These are phyloP conservation scores for Camptogramma bilineatum DNA, from an alignment of 2,888 invertebrate genomes.

Conservation along the genomic window DNA sequence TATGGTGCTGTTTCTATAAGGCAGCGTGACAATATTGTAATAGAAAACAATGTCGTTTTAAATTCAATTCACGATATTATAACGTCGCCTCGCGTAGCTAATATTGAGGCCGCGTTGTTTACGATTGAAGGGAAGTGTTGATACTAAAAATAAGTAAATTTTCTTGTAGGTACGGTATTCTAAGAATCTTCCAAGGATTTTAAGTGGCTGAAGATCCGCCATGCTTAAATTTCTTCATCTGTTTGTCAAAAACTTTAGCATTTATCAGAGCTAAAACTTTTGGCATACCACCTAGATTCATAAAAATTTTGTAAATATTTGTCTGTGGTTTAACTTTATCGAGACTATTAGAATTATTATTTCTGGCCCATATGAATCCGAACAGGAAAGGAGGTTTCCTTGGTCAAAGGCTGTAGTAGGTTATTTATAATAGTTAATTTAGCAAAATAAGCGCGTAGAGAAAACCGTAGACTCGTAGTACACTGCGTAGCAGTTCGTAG, in stretches of 20 bases:
- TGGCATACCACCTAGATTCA: no score
- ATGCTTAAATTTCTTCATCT: no score
- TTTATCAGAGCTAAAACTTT: no score
- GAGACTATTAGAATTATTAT: no score
- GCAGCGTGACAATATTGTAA: slow-evolving; percentile 35
- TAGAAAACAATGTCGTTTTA: slow-evolving; percentile 33
- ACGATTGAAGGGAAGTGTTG: background rate
- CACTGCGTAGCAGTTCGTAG: background rate
- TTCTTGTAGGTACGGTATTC: background rate
- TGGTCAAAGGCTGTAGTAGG: background rate
- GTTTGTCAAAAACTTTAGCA: no score
- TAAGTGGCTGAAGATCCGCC: background rate
- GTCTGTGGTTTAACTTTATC: no score
- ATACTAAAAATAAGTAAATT: background rate
- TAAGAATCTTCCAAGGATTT: background rate
- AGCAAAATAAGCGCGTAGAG: background rate
- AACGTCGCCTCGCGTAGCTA: background rate
- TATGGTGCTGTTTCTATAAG: slow-evolving; percentile 38
- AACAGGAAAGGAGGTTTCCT: background rate
- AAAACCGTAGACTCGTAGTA: background rate
- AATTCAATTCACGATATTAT: slow-evolving; percentile 25
- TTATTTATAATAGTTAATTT: background rate
- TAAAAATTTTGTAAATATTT: no score
- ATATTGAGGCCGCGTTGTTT: slow-evolving; percentile 21
- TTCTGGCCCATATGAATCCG: background rate